A percentile compares a stretch with the other conserved stretches of the same genome.
These are phyloP conservation scores for Phycodurus eques DNA, from an alignment of 2,113 vertebrate species.

Conservation along the genomic window DNA sequence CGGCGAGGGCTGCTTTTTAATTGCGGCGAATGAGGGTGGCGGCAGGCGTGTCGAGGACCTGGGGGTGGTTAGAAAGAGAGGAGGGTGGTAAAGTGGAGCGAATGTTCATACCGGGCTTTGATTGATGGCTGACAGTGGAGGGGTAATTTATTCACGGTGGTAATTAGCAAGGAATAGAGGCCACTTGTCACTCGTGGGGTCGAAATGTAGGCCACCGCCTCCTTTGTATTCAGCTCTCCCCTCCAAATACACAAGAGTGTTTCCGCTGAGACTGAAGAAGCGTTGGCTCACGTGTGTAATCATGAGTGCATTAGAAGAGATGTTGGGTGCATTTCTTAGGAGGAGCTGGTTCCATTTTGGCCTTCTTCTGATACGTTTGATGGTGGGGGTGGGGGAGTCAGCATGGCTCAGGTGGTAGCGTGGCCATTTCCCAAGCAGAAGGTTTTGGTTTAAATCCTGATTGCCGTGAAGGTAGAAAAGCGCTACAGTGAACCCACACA, in stretches of 20 bases:
- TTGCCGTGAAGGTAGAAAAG: no score
- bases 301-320: conserved; percentile 23
- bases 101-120: conserved; percentile 24
- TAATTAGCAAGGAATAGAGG: conserved; percentile 67
- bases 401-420: no score
- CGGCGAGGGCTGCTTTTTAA: conserved; percentile 68
- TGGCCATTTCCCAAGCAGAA: no score
- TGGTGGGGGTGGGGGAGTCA: neutral
- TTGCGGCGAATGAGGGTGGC: conserved; percentile 58
- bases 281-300: conserved; percentile 36
- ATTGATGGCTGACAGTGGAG: conserved; percentile 55
- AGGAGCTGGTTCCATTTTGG: neutral
- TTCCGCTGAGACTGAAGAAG: conserved; percentile 50
- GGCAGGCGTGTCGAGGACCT: conserved; percentile 44
- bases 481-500: no score
- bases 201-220: conserved; percentile 58
- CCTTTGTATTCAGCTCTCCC: conserved; percentile 40
- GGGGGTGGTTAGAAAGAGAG: conserved; percentile 20
- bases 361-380: neutral
- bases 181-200: conserved; percentile 35
- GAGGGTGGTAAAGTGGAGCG: conserved; percentile 18
- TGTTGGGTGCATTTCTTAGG: conserved; percentile 21
- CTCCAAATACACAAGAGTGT: conserved; percentile 54
- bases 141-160: conserved; percentile 60
- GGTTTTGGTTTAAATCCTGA: no score